Conservation (phyloP, 2,888 invertebrate species). For the Pseudoips prasinana region DNA sequence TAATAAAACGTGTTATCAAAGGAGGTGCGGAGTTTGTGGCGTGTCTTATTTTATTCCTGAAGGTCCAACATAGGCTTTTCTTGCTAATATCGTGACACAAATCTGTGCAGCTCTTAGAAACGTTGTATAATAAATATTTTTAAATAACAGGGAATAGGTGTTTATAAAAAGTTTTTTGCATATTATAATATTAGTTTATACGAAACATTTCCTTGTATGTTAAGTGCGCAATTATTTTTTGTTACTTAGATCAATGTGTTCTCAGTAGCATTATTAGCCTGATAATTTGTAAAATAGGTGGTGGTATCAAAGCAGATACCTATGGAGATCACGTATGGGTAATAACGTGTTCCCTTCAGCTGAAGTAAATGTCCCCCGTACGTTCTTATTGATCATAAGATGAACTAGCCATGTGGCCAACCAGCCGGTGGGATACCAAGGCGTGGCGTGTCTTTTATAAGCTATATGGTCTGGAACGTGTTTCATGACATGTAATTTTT, state of each 20-base stretch:
- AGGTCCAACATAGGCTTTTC: conserved; percentile 22
- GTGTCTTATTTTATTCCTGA: conserved; percentile 34
- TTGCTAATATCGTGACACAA: conserved; percentile 36
- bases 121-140: conserved; percentile 32
- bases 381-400: no score
- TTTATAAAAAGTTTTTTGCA: conserved; percentile 24
- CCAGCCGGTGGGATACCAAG: no score
- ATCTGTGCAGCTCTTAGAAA: conserved; percentile 33
- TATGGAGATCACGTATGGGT: no score
- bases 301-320: no score
- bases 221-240: conserved; percentile 56
- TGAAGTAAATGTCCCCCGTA: no score
- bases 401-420: no score
- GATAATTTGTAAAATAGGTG: conserved; percentile 51
- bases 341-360: no score
- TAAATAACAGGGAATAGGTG: conserved; percentile 28
- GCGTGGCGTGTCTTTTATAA: no score
- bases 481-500: no score
- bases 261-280: conserved; percentile 47
- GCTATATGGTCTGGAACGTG: no score
- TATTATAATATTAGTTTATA: conserved; percentile 40
- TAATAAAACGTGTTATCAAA: conserved; percentile 18
- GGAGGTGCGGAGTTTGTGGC: conserved; percentile 29
- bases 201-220: conserved; percentile 49
- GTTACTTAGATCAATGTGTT: conserved; percentile 47